These are phyloP conservation scores for Hemitrygon akajei DNA, from an alignment of 2,797 vertebrate genomes.

Conservation along the genomic window DNA sequence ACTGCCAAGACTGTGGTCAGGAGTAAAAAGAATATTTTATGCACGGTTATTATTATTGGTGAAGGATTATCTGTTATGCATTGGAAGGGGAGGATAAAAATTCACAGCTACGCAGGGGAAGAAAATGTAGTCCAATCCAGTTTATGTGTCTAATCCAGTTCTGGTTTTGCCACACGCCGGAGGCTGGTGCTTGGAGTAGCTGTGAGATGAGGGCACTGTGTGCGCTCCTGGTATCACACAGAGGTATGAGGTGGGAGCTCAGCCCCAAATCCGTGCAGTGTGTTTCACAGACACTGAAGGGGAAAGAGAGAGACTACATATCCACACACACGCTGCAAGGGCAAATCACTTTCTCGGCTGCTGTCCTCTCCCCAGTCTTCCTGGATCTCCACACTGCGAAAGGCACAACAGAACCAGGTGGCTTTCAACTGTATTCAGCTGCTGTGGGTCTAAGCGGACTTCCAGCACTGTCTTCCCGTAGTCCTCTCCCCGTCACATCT, in stretches of 20 bases:
- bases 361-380: background rate
- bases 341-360: background rate
- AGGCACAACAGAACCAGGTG: constrained; percentile 18
- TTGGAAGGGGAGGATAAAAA: background rate
- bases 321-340: background rate
- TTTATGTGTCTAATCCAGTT: background rate
- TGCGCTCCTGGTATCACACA: constrained; percentile 3
- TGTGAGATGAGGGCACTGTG: constrained; percentile 15
- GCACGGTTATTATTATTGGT: background rate
- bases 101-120: background rate
- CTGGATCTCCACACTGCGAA: background rate
- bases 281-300: background rate
- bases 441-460: background rate
- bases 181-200: constrained; percentile 1
- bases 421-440: constrained; percentile 8
- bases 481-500: background rate
- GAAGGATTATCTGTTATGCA: background rate
- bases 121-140: background rate
- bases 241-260: constrained; percentile 26
- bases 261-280: constrained; percentile 4
- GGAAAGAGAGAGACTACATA: background rate
- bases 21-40: background rate
- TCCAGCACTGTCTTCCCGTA: background rate
- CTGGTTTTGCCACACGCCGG: background rate
- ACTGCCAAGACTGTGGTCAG: background rate